Percentiles rank a stretch among this genome's conserved stretches.
Conservation (phyloP, 2,113 vertebrate genomes). For the Setophaga kirtlandii region DNA sequence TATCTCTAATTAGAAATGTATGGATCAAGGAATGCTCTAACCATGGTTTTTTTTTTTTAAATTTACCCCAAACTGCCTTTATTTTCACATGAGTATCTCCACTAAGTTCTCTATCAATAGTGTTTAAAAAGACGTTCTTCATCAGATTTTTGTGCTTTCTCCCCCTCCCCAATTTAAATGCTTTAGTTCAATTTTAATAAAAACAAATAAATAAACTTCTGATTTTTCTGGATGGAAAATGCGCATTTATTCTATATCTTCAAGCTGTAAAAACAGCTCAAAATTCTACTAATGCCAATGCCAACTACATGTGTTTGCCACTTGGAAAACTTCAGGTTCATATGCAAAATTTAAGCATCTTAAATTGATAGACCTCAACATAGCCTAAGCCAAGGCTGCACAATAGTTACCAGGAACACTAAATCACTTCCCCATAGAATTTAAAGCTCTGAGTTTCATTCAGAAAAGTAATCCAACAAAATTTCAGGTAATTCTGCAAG, state of each 20-base stretch:
- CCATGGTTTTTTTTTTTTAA: rapidly evolving
- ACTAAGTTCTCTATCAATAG: not conserved
- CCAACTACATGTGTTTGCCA: not conserved
- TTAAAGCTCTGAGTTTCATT: not conserved
- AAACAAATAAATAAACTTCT: not conserved
- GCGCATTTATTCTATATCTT: not conserved
- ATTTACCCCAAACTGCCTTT: not conserved
- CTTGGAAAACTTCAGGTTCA: not conserved
- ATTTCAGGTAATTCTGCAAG: not conserved
- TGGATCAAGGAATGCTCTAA: not conserved
- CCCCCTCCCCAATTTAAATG: not conserved
- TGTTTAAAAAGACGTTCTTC: not conserved
- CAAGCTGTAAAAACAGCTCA: not conserved
- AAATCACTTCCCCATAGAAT: not conserved
- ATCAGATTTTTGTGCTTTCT: not conserved
- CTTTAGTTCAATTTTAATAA: not conserved
- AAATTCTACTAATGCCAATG: not conserved
- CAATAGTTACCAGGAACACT: not conserved
- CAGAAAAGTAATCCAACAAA: not conserved
- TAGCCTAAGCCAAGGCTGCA: not conserved
- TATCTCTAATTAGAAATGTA: not conserved
- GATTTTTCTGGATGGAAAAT: not conserved
- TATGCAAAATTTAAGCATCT: not conserved
- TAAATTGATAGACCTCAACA: not conserved
- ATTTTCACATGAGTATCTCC: not conserved